phyloP scores from a whole-genome alignment of 2,888 invertebrate species.

The Plebejus anna region DNA sequence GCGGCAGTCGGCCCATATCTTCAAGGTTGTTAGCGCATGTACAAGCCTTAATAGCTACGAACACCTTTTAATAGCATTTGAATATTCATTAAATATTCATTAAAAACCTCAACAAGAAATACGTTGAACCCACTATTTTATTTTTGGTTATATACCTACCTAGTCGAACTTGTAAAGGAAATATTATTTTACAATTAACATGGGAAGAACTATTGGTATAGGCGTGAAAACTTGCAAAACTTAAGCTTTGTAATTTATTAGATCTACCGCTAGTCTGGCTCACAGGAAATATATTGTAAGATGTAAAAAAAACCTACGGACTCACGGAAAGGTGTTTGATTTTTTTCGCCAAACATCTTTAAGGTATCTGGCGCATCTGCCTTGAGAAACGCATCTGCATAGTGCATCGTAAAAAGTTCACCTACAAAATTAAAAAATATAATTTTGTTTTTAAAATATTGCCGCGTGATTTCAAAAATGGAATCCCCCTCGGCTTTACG shows the following conservation, averaged over 20 bases:
- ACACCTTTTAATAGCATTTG: not conserved
- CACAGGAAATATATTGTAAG: slow-evolving; percentile 22
- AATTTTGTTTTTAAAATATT: slow-evolving; percentile 21
- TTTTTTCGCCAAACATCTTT: slow-evolving; percentile 65
- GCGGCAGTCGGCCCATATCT: too few species aligned
- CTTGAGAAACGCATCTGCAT: slow-evolving; percentile 70
- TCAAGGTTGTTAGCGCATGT: too few species aligned
- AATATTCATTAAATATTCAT: not conserved
- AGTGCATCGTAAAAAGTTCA: slow-evolving; percentile 76
- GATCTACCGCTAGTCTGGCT: not conserved
- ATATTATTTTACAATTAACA: not conserved
- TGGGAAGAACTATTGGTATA: not conserved
- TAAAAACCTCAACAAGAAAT: not conserved
- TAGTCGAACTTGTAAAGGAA: not conserved
- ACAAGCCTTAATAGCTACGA: not conserved
- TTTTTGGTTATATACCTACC: not conserved
- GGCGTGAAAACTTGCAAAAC: not conserved
- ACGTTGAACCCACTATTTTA: not conserved
- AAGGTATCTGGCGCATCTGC: slow-evolving; percentile 72
- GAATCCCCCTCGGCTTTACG: slow-evolving; percentile 40
- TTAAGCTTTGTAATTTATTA: not conserved
- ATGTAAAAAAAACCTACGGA: slow-evolving; percentile 52
- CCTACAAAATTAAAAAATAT: slow-evolving; percentile 66
- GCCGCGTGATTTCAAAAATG: slow-evolving; percentile 34
- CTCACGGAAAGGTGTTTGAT: slow-evolving; percentile 62